phyloP scores from a whole-genome alignment of 2,888 invertebrate genomes.

The Dolichopus griseipennis region DNA sequence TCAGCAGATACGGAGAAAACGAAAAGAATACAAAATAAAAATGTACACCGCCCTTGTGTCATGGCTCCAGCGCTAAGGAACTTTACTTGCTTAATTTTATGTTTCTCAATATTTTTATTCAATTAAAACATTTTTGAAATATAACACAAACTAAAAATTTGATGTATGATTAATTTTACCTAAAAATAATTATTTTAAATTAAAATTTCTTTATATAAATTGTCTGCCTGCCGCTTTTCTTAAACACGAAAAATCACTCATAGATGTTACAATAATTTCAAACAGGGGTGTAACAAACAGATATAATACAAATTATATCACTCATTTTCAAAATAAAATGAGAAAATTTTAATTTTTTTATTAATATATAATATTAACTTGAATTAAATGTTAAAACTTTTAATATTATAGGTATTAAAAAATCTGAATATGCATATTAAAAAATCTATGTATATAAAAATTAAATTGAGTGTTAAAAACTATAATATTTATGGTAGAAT shows the following conservation, averaged over 20 bases:
- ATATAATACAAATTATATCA: no score
- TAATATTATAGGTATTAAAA: no score
- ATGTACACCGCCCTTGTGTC: slow-evolving; percentile 1
- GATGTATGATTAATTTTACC: not conserved
- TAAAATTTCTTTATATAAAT: not conserved
- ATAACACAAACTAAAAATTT: not conserved
- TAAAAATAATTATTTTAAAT: not conserved
- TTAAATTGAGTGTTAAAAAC: no score
- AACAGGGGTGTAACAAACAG: not conserved
- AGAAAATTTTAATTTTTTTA: no score
- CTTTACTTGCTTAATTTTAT: not conserved
- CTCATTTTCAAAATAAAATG: no score
- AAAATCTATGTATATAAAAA: no score
- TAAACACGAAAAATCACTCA: not conserved
- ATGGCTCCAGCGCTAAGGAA: slow-evolving; percentile 1
- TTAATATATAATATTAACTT: no score
- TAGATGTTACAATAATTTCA: no score
- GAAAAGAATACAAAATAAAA: slow-evolving; percentile 3
- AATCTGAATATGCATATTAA: no score
- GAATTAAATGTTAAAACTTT: no score
- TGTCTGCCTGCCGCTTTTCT: slow-evolving; percentile 1
- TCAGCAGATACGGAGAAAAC: not conserved
- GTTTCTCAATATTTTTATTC: not conserved
- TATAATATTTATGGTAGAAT: no score
- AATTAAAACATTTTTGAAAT: not conserved